phyloP scores from a whole-genome alignment of 2,888 invertebrate genomes.

The Pseudoips prasinana region DNA sequence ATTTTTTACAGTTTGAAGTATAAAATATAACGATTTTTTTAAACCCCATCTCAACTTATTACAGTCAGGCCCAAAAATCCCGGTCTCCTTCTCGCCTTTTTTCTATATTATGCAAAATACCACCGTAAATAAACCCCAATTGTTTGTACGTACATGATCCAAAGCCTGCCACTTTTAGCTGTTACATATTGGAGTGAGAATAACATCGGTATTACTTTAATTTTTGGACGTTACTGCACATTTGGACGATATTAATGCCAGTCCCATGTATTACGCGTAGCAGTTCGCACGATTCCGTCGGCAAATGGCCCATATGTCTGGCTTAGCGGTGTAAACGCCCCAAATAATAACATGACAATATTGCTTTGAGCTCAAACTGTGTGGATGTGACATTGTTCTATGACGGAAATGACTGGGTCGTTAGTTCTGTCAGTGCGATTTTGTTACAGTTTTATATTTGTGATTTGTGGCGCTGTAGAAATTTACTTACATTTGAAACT shows the following conservation, averaged over 20 bases:
- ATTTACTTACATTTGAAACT: not conserved
- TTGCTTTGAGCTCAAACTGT: constrained; percentile 42
- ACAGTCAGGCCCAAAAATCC: too few relatives aligned
- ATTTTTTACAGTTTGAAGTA: too few relatives aligned
- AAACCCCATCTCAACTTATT: too few relatives aligned
- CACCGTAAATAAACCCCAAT: too few relatives aligned
- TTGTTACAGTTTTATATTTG: constrained; percentile 2
- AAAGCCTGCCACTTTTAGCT: not conserved
- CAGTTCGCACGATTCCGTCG: constrained; percentile 63
- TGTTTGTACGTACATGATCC: too few relatives aligned
- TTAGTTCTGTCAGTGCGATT: constrained; percentile 5
- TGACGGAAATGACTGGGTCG: constrained; percentile 20
- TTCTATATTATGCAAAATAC: too few relatives aligned
- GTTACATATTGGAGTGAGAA: constrained; percentile 8
- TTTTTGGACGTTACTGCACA: constrained; percentile 59
- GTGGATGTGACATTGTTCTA: constrained; percentile 21
- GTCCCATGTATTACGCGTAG: constrained; percentile 65
- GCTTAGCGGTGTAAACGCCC: constrained; percentile 72
- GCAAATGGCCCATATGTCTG: constrained; percentile 73
- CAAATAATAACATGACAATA: constrained; percentile 73
- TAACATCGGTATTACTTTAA: constrained; percentile 43
- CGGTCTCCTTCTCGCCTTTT: too few relatives aligned
- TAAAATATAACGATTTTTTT: too few relatives aligned
- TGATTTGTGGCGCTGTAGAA: not conserved
- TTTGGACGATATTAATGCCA: constrained; percentile 61